phyloP scores from a whole-genome alignment of 30 jellyfish, hydroid and myxozoan species.

The Morbakka virulenta region DNA sequence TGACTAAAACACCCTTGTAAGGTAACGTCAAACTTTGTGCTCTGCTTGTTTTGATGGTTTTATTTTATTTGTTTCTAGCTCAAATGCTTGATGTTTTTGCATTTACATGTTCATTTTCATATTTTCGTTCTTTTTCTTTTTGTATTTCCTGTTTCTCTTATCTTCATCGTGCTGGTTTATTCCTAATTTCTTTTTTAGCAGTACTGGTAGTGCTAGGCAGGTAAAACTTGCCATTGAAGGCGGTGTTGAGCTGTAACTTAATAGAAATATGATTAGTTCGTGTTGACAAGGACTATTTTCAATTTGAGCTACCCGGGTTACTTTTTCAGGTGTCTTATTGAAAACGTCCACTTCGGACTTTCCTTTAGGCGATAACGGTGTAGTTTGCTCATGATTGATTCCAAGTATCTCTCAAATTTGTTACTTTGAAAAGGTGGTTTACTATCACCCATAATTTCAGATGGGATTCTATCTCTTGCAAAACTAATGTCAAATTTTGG shows the following conservation, averaged over 20 bases:
- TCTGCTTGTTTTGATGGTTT: no score
- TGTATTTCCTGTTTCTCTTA: not conserved
- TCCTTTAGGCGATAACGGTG: slow-evolving; percentile 51
- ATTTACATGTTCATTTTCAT: slow-evolving; percentile 20
- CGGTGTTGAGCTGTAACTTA: slow-evolving; percentile 35
- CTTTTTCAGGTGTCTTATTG: slow-evolving; percentile 33
- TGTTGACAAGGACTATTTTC: slow-evolving; percentile 31
- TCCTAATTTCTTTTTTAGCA: not conserved
- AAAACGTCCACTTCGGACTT: slow-evolving; percentile 23
- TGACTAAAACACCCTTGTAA: no score
- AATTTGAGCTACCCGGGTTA: slow-evolving; percentile 21
- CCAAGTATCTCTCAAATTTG: slow-evolving; percentile 16
- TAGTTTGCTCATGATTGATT: not conserved
- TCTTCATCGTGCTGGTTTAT: slow-evolving; percentile 3
- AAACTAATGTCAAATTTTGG: no score
- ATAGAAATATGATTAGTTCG: slow-evolving; percentile 20
- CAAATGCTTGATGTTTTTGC: slow-evolving; percentile 1
- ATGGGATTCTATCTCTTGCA: not conserved
- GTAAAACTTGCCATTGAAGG: slow-evolving; percentile 29
- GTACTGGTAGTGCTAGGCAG: slow-evolving; percentile 23
- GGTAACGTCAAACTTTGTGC: no score
- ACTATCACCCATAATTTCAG: slow-evolving; percentile 14
- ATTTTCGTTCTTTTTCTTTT: not conserved
- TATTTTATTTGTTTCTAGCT: no score
- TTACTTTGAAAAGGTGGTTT: no score